Evolutionary conservation across 2,113 vertebrate genomes (phyloP), one percentile per base, ranked within the genome.

Genomic region (Lycaon pictus): DNA sequence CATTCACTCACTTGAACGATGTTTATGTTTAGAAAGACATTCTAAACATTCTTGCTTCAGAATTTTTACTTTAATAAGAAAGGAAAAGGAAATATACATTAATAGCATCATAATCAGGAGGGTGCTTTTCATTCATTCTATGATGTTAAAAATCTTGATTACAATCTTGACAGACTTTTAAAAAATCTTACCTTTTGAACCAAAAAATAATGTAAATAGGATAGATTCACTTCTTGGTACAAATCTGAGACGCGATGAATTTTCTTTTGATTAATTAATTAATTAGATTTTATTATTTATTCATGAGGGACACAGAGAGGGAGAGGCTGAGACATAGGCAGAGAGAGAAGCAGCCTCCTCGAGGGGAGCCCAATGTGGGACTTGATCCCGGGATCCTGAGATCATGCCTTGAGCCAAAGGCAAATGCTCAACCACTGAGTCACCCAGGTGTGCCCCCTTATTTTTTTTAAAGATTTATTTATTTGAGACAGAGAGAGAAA

Each of bases 141-240:
- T 7, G 62, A 80, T 58, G 43, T 58, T 69, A 56, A 85, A 88
- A 88, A 86, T 53, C 17, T 56, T 90, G 8, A 92, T 90, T 84
- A 76, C 48, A 22, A 80, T 43, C 48, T 79, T 16, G 51, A 53
- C 2, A 74, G n/a, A 10, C 3, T 56, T 95, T 95, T 3, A 62
- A 92, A 85, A 93, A 74, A 89, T 55, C 25, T 67, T 94, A 37
- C 32, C 8, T 55, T 93, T 55, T 82, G 35, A 93, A 69, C 5
- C 1, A 55, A 43, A 27, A 32, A 65, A 43, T 43, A 60, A 27
- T 20, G 15, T 63, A 55, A 88, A 84, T 5, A 90, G 19, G 20
- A 23, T 65, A 55, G 12, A 96, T 62, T 90, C 27, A 90, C 11
- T 90, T 88, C 60, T 71, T 72, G 37, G 13, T 67, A 65, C 65